Conservation (phyloP, 2,888 invertebrate genomes). For the Chymomyza fuscimana region DNA sequence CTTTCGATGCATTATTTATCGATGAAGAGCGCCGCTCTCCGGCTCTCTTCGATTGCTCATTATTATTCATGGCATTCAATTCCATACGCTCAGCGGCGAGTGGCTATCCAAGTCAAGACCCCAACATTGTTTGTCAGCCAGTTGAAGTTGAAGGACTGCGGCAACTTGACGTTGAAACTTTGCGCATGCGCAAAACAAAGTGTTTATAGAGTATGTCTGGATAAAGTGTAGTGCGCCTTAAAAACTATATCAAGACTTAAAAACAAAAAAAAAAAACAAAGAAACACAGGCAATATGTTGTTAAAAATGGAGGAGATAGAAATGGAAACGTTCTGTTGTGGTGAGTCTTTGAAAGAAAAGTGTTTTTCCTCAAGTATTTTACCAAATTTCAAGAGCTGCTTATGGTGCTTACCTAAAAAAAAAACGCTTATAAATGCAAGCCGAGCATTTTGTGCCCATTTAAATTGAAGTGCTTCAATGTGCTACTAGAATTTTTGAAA, state of each 20-base stretch:
- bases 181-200: constrained; percentile 48
- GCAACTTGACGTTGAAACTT: constrained; percentile 60
- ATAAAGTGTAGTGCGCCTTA: neutral
- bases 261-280: constrained; percentile 14
- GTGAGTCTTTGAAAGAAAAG: constrained; percentile 59
- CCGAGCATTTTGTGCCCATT: neutral
- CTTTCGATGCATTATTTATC: constrained; percentile 51
- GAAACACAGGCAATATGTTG: constrained; percentile 38
- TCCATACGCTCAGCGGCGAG: constrained; percentile 20
- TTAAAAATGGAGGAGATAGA: constrained; percentile 75
- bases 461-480: constrained; percentile 4
- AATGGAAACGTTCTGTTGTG: constrained; percentile 78
- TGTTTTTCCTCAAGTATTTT: constrained; percentile 15
- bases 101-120: constrained; percentile 41
- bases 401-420: too few relatives aligned
- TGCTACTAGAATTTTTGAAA: neutral
- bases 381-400: too few relatives aligned
- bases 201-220: constrained; percentile 5
- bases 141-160: constrained; percentile 71
- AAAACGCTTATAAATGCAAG: constrained; percentile 8
- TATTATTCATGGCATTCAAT: constrained; percentile 66
- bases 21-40: constrained; percentile 30
- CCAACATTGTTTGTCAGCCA: constrained; percentile 50
- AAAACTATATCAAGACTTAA: constrained; percentile 8
- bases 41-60: constrained; percentile 47